Conservation (phyloP, 92 coral and sea anemone genomes). For the Hydrozoanthus gracilis region DNA sequence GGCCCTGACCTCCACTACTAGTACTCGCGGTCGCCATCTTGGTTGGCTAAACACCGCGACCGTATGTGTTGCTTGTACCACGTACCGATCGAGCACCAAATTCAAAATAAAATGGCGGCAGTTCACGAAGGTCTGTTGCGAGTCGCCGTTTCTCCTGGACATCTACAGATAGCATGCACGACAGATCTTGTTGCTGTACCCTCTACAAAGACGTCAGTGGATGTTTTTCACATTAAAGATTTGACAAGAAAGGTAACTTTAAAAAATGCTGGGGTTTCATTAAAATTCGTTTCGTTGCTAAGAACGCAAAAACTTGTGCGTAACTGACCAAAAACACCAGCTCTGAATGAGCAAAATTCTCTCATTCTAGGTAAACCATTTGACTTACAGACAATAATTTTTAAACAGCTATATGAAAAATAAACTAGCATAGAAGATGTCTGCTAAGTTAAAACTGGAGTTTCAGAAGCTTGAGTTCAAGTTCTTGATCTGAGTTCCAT, state of each 20-base stretch:
- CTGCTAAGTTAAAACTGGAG: not conserved
- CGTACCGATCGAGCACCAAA: not conserved
- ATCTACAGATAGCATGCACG: constrained; percentile 70
- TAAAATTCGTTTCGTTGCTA: constrained; percentile 5
- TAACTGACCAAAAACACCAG: not conserved
- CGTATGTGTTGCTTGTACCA: constrained; percentile 8
- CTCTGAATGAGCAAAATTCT: not conserved
- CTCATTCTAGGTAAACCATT: not conserved
- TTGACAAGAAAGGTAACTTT: constrained; percentile 70
- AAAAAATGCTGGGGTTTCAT: not conserved
- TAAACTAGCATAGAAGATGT: not conserved
- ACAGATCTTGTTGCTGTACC: constrained; percentile 76
- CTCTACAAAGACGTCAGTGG: constrained; percentile 73
- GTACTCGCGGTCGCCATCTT: constrained; percentile 24
- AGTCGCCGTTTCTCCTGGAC: constrained; percentile 58
- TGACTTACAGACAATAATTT: not conserved
- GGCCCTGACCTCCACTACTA: not conserved
- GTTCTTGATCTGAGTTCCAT: not conserved
- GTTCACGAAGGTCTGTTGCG: constrained; percentile 76
- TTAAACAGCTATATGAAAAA: not conserved
- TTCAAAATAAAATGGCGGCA: constrained; percentile 94
- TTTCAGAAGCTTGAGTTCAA: not conserved
- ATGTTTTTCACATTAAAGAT: constrained; percentile 77
- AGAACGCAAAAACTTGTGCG: not conserved
- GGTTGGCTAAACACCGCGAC: not conserved